Evolutionary conservation across 2,888 invertebrate genomes (phyloP).

Genomic region (Globia sparganii): DNA sequence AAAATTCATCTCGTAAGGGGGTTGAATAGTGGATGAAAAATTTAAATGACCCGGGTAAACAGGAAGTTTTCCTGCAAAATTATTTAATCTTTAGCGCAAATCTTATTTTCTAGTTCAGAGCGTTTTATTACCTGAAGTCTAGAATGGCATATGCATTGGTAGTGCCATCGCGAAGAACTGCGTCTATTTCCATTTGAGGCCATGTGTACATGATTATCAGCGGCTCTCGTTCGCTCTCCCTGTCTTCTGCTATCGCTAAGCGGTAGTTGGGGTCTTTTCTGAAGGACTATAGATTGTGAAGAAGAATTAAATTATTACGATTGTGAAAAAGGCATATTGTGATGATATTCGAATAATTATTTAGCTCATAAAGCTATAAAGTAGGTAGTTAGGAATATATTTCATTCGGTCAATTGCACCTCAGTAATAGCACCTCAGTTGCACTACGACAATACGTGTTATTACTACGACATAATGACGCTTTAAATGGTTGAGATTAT

Average conservation of each 20-base stretch:
- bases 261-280: slow-evolving; percentile 88
- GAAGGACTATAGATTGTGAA: slow-evolving; percentile 76
- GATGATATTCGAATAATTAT: neutral
- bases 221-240: slow-evolving; percentile 90
- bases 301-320: slow-evolving; percentile 13
- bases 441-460: neutral
- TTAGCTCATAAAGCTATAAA: neutral
- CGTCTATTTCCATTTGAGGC: slow-evolving; percentile 94
- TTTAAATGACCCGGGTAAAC: neutral
- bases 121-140: slow-evolving; percentile 91
- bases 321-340: neutral
- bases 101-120: neutral
- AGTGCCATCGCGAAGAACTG: slow-evolving; percentile 94
- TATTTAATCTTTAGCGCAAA: neutral
- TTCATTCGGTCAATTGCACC: neutral
- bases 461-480: neutral
- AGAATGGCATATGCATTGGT: slow-evolving; percentile 93
- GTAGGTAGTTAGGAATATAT: neutral
- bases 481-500: neutral
- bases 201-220: slow-evolving; percentile 95
- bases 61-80: neutral
- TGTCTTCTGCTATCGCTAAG: slow-evolving; percentile 95
- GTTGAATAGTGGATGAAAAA: neutral
- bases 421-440: neutral
- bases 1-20: too few relatives aligned